These are phyloP conservation scores for Bombus superbus DNA, from an alignment of 1,140 invertebrate genomes.

Conservation along the genomic window DNA sequence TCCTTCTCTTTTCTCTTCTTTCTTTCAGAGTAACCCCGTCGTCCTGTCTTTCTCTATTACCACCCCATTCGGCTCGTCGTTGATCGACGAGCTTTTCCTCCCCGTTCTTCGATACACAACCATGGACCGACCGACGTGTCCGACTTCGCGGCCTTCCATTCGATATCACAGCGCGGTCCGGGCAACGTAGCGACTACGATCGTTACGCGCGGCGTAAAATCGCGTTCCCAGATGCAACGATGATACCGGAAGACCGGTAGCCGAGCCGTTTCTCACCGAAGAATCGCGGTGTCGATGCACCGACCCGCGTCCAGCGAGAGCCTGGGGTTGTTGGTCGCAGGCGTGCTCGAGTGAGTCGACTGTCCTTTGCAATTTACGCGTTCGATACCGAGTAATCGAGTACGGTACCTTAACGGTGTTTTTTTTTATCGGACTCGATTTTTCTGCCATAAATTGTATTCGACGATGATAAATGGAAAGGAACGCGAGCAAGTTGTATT, in stretches of 20 bases:
- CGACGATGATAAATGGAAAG: not conserved
- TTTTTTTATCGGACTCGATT: not conserved
- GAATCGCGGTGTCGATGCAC: not conserved
- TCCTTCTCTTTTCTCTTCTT: not conserved
- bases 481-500: not conserved
- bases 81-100: conserved; percentile 26
- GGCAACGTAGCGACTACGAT: not conserved
- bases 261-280: not conserved
- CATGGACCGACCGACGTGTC: not conserved
- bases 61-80: not conserved
- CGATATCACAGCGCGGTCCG: not conserved
- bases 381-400: not conserved
- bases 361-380: not conserved
- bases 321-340: not conserved
- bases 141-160: not conserved
- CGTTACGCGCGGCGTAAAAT: conserved; percentile 18
- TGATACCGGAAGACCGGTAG: not conserved
- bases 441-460: not conserved
- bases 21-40: not conserved
- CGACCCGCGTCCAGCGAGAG: not conserved
- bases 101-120: not conserved
- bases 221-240: not conserved
- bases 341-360: not conserved
- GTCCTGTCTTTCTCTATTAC: not conserved
- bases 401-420: not conserved